Evolutionary conservation across 2,113 vertebrate species (phyloP).

Genomic region (Mesoclemmys tuberculata): DNA sequence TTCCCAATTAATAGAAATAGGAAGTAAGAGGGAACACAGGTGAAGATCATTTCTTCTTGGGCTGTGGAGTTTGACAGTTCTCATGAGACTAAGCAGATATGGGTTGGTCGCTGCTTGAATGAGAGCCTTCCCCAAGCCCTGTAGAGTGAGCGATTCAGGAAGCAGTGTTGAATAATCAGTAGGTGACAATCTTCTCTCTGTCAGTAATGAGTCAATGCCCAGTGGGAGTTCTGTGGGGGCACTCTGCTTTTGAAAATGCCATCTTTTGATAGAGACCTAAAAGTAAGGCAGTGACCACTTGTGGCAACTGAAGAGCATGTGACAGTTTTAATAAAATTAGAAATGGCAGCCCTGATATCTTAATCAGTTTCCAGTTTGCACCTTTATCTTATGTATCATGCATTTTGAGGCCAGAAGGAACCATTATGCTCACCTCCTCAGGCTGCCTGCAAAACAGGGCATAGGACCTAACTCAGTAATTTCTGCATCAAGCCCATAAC

Average conservation of each 20-base stretch:
- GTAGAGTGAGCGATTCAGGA: not conserved
- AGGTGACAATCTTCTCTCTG: not conserved
- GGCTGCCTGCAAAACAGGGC: not conserved
- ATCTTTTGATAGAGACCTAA: not conserved
- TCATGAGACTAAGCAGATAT: not conserved
- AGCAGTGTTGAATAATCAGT: not conserved
- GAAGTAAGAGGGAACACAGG: not conserved
- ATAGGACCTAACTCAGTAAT: not conserved
- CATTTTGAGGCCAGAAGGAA: not conserved
- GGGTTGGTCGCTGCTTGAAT: not conserved
- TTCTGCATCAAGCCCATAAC: not conserved
- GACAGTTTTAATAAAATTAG: not conserved
- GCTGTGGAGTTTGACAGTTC: not conserved
- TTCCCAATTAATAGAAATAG: not conserved
- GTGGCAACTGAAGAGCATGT: not conserved
- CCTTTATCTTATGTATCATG: not conserved
- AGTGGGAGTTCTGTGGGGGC: not conserved
- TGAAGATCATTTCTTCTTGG: not conserved
- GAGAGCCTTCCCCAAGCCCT: not conserved
- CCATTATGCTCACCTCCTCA: not conserved
- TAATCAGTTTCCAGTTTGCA: not conserved
- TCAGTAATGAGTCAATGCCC: not conserved
- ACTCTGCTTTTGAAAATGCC: not conserved
- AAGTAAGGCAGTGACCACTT: not conserved
- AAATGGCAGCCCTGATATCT: accelerated